Evolutionary conservation across 2,797 vertebrate species (phyloP), one percentile per base, ranked within the genome.

Genomic region (Enteromius viviparus): DNA sequence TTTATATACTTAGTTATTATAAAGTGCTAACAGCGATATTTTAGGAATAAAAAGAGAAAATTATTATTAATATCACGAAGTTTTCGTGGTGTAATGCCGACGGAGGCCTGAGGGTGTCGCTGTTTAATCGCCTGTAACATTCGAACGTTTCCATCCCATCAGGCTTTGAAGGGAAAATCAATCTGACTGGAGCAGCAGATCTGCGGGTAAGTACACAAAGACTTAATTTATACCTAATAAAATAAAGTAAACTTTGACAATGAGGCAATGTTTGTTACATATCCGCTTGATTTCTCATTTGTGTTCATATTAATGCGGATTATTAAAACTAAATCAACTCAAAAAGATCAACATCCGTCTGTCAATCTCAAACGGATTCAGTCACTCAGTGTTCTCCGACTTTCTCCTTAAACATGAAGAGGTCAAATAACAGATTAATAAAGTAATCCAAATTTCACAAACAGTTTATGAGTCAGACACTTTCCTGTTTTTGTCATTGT

Each of bases 181-280:
- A 42, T 75, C 34, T 4, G 58, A 66, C 17, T 4, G 60, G 65
- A 75, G 45, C 66, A 51, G 81, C 64, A 19, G 74, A 5, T 34
- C 71, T 19, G 64, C 75, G 85, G 83, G 81, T 85, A 37, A 87
- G 69, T 87, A 19, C 68, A 47, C 40, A 60, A 5, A 62, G 77
- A 58, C 65, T 74, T 58, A 7, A 26, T 14, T 23, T 69, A 58
- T 60, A 58, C 17, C 55, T 40, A 23, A 49, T 23, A 6, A 60
- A 65, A 62, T 32, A 9, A 26, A 21, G 58, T 75, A 9, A 32
- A 70, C 37, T 34, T 49, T 51, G 34, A 62, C 19, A 19, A 49
- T 3, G 19, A 62, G 19, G 14, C 9, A 2, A 40, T 6, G 21
- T 19, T 8, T 21, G 12, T 34, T 23, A 34, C 1, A 51, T 19